phyloP scores from a whole-genome alignment of 2,888 invertebrate species.

The Drosophila paramelanica region DNA sequence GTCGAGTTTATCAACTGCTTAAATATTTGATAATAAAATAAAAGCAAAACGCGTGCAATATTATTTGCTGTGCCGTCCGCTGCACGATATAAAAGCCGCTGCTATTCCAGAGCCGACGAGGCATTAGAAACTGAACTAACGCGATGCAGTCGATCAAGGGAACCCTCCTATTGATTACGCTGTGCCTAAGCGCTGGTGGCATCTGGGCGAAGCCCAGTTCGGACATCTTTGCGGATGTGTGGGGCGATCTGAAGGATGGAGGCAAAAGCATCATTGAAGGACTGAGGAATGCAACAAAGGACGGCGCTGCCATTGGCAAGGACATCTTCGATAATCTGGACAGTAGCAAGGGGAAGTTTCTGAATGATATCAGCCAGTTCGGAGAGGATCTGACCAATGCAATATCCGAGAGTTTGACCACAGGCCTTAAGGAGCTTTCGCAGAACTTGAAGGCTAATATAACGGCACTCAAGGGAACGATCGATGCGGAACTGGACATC shows the following conservation, averaged over 20 bases:
- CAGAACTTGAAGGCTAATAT: background rate
- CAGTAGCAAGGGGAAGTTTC: background rate
- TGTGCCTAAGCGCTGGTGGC: slow-evolving; percentile 13
- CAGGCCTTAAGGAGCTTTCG: slow-evolving; percentile 5
- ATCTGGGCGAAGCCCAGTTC: slow-evolving; percentile 16
- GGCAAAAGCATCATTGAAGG: slow-evolving; percentile 17
- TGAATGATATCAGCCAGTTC: background rate
- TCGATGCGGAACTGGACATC: background rate
- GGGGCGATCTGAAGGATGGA: slow-evolving; percentile 10
- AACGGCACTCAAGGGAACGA: background rate
- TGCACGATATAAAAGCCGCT: slow-evolving; percentile 28
- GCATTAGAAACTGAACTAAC: slow-evolving; percentile 4
- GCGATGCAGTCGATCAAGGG: slow-evolving; percentile 28
- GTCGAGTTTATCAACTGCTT: slow-evolving; percentile 12
- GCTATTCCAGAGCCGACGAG: background rate
- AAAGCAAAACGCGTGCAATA: slow-evolving; percentile 2
- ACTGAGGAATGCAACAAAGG: slow-evolving; percentile 5
- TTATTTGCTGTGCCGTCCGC: background rate
- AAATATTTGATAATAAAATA: slow-evolving; percentile 19
- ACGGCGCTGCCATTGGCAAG: slow-evolving; percentile 1
- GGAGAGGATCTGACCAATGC: slow-evolving; percentile 7
- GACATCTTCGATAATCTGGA: background rate
- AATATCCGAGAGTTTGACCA: background rate
- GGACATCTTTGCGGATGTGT: slow-evolving; percentile 5
- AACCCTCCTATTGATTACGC: slow-evolving; percentile 9